Evolutionary conservation across 2,797 vertebrate species (phyloP).

Genomic region (Loris lydekkerianus): DNA sequence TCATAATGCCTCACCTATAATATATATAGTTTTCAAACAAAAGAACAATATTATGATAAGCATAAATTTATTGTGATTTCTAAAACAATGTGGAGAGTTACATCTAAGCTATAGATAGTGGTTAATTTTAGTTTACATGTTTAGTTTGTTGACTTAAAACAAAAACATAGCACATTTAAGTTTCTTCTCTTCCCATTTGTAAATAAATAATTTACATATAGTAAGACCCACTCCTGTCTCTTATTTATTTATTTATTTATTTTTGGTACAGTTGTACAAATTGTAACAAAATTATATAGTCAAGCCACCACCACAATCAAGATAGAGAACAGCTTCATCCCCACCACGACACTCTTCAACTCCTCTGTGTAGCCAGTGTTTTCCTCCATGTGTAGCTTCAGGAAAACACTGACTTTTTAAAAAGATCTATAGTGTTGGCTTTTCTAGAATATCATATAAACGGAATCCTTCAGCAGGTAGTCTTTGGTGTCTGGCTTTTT

Average conservation of each 20-base stretch:
- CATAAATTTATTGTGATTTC: background rate
- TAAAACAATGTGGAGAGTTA: background rate
- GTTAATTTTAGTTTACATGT: background rate
- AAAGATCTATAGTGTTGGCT: background rate
- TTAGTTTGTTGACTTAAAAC: background rate
- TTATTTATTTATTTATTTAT: background rate
- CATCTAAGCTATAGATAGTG: background rate
- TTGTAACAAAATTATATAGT: no score
- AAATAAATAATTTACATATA: background rate
- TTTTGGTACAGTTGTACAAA: background rate
- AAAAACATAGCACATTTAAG: background rate
- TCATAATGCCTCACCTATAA: background rate
- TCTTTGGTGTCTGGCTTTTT: background rate
- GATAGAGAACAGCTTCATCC: rapidly evolving
- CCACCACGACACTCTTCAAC: rapidly evolving
- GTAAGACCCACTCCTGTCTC: background rate
- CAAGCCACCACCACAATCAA: background rate
- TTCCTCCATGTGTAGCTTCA: background rate
- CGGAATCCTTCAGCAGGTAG: rapidly evolving
- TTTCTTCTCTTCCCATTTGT: background rate
- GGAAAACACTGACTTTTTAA: background rate
- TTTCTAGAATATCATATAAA: background rate
- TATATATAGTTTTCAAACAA: background rate
- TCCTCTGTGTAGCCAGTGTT: background rate
- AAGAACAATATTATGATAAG: background rate